A percentile compares a stretch with the other conserved stretches of the same genome.
Evolutionary conservation across 1,140 invertebrate species (phyloP).

Genomic region (Bombyx mori): ASM3026992v2 NC_085129.1:5485501-5486000

Average conservation of each 20-base stretch:
- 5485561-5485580: slow-evolving; percentile 66
- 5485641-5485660: slow-evolving; percentile 47
- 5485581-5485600: slow-evolving; percentile 54
- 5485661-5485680: slow-evolving; percentile 49
- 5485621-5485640: slow-evolving; percentile 61
- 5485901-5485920: slow-evolving; percentile 52
- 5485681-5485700: slow-evolving; percentile 28
- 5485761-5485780: slow-evolving; percentile 60
- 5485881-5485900: slow-evolving; percentile 58
- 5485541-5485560: slow-evolving; percentile 68
- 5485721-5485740: slow-evolving; percentile 28
- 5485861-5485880: slow-evolving; percentile 55
- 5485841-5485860: slow-evolving; percentile 52
- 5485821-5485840: slow-evolving; percentile 47
- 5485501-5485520: slow-evolving; percentile 64
- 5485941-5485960: slow-evolving; percentile 49
- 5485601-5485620: slow-evolving; percentile 38
- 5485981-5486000: slow-evolving; percentile 59
- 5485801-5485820: slow-evolving; percentile 61
- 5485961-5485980: slow-evolving; percentile 38
- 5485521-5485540: slow-evolving; percentile 67
- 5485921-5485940: slow-evolving; percentile 57
- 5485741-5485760: slow-evolving; percentile 23
- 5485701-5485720: slow-evolving; percentile 51
- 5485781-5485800: slow-evolving; percentile 71